Percentiles rank a stretch among this genome's conserved stretches.
These are phyloP conservation scores for Argyresthia albistria DNA, from an alignment of 2,888 invertebrate genomes.

Conservation along the genomic window DNA sequence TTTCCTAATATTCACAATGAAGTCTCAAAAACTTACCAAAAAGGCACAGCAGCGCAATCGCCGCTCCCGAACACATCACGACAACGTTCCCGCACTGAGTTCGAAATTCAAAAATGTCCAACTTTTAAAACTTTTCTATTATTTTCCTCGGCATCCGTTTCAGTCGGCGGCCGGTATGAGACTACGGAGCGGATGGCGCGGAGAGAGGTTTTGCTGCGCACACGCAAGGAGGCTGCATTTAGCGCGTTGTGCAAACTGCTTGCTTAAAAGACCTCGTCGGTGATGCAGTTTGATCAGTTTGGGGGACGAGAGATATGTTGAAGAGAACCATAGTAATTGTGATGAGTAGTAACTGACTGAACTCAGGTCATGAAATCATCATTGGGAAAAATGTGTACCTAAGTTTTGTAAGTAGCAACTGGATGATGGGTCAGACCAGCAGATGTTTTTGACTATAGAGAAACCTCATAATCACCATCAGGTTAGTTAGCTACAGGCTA, in stretches of 20 bases:
- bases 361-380: background rate
- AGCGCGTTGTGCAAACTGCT: background rate
- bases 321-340: background rate
- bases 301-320: too few species aligned
- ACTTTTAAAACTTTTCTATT: background rate
- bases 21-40: conserved; percentile 26
- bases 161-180: conserved; percentile 9
- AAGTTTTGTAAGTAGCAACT: too few species aligned
- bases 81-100: background rate
- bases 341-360: background rate
- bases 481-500: too few species aligned
- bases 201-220: conserved; percentile 15
- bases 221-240: background rate
- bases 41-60: conserved; percentile 24
- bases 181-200: conserved; percentile 18
- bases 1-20: background rate
- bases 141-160: background rate
- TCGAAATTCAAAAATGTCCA: background rate
- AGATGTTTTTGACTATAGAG: too few species aligned
- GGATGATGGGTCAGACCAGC: too few species aligned
- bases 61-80: conserved; percentile 21
- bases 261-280: background rate
- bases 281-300: too few species aligned
- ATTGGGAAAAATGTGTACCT: too few species aligned
- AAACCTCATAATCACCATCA: too few species aligned